These are phyloP conservation scores for Leiothrix lutea DNA, from an alignment of 2,113 vertebrate species.

Conservation along the genomic window DNA sequence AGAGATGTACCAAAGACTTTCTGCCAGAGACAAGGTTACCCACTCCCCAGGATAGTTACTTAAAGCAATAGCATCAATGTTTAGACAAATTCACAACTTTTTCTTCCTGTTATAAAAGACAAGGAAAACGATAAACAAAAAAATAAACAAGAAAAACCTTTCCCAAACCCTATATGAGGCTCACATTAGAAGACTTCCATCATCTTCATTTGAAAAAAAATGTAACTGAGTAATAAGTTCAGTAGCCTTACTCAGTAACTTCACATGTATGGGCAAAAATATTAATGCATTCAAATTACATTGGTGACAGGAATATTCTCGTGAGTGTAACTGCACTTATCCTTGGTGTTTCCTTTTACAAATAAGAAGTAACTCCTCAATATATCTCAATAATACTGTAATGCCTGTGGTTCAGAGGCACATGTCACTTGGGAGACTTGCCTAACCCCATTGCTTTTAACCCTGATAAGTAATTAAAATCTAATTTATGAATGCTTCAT, in stretches of 20 bases:
- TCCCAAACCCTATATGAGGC: neutral
- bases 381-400: neutral
- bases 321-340: neutral
- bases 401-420: neutral
- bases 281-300: neutral
- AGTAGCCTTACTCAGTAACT: neutral
- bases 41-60: neutral
- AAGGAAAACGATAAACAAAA: neutral
- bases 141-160: neutral
- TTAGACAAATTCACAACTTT: neutral
- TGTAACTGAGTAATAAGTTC: neutral
- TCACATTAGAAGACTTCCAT: neutral
- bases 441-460: neutral
- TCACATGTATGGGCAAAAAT: neutral
- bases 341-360: neutral
- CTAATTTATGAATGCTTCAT: neutral
- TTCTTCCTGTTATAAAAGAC: neutral
- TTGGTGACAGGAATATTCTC: neutral
- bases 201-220: neutral
- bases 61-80: neutral
- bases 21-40: neutral
- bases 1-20: neutral
- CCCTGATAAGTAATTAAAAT: neutral
- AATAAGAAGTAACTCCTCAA: neutral
- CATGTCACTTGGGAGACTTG: neutral